phyloP scores from a whole-genome alignment of 1,140 invertebrate genomes.

The Thaumetopoea pityocampa region DNA sequence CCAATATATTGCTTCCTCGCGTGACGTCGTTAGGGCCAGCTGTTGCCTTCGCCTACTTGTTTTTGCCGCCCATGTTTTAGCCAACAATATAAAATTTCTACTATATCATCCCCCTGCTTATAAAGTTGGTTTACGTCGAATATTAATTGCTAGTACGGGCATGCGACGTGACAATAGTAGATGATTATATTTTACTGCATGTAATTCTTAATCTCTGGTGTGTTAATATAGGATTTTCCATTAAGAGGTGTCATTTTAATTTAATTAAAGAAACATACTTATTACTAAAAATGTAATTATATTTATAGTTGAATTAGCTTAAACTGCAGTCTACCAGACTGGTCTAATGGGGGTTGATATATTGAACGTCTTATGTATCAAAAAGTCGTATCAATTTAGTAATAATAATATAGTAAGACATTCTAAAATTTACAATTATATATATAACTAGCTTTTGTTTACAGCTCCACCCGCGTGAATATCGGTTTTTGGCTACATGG shows the following conservation, averaged over 20 bases:
- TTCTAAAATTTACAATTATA: no score
- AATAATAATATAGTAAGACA: no score
- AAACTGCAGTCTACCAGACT: no score
- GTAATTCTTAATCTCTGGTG: conserved; percentile 4
- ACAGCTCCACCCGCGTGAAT: no score
- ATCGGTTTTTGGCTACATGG: no score
- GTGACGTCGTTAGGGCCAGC: conserved; percentile 64
- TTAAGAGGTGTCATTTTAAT: background rate
- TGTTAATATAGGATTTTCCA: background rate
- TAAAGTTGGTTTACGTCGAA: conserved; percentile 14
- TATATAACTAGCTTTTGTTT: no score
- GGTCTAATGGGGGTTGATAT: no score
- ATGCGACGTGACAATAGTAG: conserved; percentile 11
- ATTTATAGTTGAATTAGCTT: no score
- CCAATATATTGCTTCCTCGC: conserved; percentile 68
- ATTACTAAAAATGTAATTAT: no score
- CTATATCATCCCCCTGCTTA: conserved; percentile 39
- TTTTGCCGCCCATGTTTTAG: conserved; percentile 49
- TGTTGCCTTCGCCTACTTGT: conserved; percentile 56
- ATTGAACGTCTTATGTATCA: no score
- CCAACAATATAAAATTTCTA: conserved; percentile 47
- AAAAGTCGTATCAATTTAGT: no score
- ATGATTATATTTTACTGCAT: conserved; percentile 11
- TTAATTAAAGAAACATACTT: no score
- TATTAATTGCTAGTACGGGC: conserved; percentile 13